These are phyloP conservation scores for Pristionchus mayeri DNA, from an alignment of 2,888 invertebrate genomes.

Conservation along the genomic window DNA sequence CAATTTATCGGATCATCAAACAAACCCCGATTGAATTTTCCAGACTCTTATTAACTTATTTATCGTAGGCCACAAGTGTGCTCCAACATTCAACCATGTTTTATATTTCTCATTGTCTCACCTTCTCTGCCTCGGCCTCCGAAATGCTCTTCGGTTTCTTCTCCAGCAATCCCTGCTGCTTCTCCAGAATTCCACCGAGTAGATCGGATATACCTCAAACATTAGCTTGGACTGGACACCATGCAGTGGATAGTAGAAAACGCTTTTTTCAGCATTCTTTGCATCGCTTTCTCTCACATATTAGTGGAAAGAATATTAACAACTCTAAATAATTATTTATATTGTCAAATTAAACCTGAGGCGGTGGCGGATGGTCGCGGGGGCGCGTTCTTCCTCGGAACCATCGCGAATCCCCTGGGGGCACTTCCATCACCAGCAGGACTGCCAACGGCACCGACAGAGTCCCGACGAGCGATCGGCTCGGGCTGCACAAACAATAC, in stretches of 20 bases:
- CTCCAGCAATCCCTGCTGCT: constrained; percentile 31
- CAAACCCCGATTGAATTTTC: too few species aligned
- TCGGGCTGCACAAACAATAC: too few species aligned
- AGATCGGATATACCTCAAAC: neutral
- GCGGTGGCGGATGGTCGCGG: neutral
- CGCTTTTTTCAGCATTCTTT: neutral
- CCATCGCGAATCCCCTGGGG: neutral
- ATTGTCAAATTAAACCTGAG: too few species aligned
- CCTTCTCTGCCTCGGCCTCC: constrained; percentile 37
- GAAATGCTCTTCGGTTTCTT: neutral
- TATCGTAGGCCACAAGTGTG: too few species aligned
- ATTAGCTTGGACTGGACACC: neutral
- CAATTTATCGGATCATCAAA: neutral
- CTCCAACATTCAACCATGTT: neutral
- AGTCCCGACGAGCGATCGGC: neutral
- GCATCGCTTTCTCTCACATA: too few species aligned
- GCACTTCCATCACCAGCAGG: constrained; percentile 4
- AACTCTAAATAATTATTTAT: too few species aligned
- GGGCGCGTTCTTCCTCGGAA: constrained; percentile 3
- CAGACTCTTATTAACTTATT: too few species aligned
- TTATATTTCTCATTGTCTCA: neutral
- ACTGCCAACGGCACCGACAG: neutral
- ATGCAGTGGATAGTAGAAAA: too few species aligned
- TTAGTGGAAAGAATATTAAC: too few species aligned
- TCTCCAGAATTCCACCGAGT: constrained; percentile 17